Evolutionary conservation across 2,113 vertebrate species (phyloP), one percentile per base, ranked within the genome.

Genomic region (Oryctolagus cuniculus): DNA sequence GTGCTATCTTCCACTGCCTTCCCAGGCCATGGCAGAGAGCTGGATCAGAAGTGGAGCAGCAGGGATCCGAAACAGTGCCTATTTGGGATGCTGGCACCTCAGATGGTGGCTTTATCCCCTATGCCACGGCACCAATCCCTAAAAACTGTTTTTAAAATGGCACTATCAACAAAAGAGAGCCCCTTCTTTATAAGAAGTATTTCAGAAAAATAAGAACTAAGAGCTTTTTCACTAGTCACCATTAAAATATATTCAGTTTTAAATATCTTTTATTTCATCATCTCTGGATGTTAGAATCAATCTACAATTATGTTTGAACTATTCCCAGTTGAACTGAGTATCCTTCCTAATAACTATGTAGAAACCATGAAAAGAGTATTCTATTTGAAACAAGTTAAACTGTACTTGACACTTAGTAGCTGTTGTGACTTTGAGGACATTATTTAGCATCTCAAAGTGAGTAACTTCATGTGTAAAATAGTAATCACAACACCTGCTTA

Each of bases 261-360:
- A 61, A 81, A 51, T 92, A 81, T 49, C 6, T 95, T 80, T 64
- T 4, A 80, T 75, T 80, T 89, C 53, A 61, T 80, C 74, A 55
- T 70, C 31, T 61, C 78, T 84, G 27, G 58, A 63, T 53, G 10
- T 38, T 75, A 15, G 2, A 67, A 74, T 78, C 10, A 69, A 24
- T 10, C 31, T 27, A 72, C 19, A 81, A 24, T 64, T 69, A 11
- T 29, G 5, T 69, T 79, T 34, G 70, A 15, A 66, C 0, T 55
- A 79, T 64, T 74, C 21, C 24, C n/a, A 70, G 12, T 27, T 83
- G 38, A 90, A 10, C 12, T 77, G n/a, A 31, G 16, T 38, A 4
- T 58, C 2, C 29, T 79, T 27, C 12, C 51, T 67, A 31, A 64
- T 91, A 72, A 79, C 19, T 29, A 55, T 2, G 8, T 58, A 12